Base-by-base conservation (phyloP, 2,797 vertebrate species). In the Enteromius paludinosus region DNA sequence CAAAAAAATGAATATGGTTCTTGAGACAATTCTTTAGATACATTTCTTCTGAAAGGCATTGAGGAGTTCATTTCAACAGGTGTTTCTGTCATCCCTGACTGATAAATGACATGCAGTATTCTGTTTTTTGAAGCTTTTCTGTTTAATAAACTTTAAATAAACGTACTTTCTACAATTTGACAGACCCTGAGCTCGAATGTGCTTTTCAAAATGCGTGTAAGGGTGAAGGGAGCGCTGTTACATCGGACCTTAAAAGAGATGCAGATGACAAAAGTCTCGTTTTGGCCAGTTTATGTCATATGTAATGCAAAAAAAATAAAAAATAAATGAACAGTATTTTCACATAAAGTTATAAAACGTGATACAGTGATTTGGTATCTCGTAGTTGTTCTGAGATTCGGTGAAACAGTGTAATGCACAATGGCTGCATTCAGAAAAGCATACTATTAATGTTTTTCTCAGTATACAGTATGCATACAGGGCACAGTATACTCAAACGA, bases 281-380 rank as follows among this genome's bases (percentile, higher is more conserved):
- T 81, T 81, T 74, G 6, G 28, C 9, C 30, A 9, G 59, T 81
- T 81, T 81, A 81, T 81, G 43, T 73, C 43, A 81, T 81, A 73
- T 73, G 64, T 73, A 81, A 49, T 71, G 68, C 56, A 81, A 73
- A 73, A 73, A 73, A 73, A 25, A 33, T 41, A 15, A 43, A 25
- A 49, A 10, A 54, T 35, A 77, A 77, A 8, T 0, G 0, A 45
- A 28, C 28, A 17, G 59, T 81, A 81, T 73, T 81, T 78, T 81
- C 59, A 81, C 56, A 81, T 52, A 81, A 74, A 81, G 23, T 81
- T 81, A 73, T 81, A 74, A 81, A 81, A 81, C 79, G 73, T 74
- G 59, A 81, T 74, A 81, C 59, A 81, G 79, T 81, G 79, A 72
- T 81, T 81, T 81, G 79, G 79, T 81, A 65, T 62, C 76, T 66